Evolutionary conservation across 1,140 invertebrate genomes (phyloP).

Genomic region (Ditylenchus dipsaci): DNA sequence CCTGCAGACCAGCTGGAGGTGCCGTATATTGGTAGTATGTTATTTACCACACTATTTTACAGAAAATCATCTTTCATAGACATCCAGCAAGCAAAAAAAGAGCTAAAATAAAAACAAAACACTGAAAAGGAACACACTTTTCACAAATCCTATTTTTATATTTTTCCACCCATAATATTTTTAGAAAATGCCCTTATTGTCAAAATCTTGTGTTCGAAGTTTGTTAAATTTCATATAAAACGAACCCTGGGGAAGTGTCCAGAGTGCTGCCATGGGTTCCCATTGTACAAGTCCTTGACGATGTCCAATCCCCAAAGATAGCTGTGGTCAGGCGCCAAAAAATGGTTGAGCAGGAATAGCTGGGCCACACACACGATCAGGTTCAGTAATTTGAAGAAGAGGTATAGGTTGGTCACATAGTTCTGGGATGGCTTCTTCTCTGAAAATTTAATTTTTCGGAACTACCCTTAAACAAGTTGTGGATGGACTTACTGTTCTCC

Average conservation of each 20-base stretch:
- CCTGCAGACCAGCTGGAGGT: no score
- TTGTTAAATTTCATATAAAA: neutral
- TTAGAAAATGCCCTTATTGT: no score
- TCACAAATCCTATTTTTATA: no score
- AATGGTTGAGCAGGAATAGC: slow-evolving; percentile 61
- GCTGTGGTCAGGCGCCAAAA: slow-evolving; percentile 60
- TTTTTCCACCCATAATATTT: no score
- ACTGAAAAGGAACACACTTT: no score
- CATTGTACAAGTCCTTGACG: slow-evolving; percentile 57
- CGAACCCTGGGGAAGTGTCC: slow-evolving; percentile 62
- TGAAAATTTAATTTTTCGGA: neutral
- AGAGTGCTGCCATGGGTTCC: slow-evolving; percentile 58
- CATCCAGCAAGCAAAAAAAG: no score
- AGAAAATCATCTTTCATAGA: no score
- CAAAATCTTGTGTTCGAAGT: no score
- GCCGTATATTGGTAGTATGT: no score
- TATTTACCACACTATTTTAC: no score
- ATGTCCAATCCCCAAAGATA: slow-evolving; percentile 60
- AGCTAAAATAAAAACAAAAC: no score
- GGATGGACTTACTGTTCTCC: neutral
- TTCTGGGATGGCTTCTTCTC: slow-evolving; percentile 2
- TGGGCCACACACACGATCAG: slow-evolving; percentile 75
- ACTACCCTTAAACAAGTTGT: neutral
- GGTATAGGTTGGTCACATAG: slow-evolving; percentile 48
- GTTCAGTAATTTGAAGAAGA: slow-evolving; percentile 42